Base-by-base conservation (phyloP, 2,113 vertebrate genomes). In the Oostethus manadensis region DNA sequence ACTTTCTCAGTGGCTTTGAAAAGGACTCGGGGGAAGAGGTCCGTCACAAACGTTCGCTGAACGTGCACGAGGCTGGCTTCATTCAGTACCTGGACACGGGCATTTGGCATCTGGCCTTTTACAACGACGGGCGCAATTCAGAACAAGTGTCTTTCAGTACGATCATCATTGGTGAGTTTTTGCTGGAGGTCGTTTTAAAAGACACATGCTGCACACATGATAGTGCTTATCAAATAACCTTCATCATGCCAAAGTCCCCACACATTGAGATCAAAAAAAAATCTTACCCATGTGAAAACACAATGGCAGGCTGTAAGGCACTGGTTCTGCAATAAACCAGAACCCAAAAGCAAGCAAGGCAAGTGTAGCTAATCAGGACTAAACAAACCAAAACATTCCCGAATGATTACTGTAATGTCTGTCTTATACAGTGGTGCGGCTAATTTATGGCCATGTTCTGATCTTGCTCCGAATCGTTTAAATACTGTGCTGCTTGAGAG, bases 101-200 rank as follows among this genome's bases (percentile, higher is more conserved):
- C n/a, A 94, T 96, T 84, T 99, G 97, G 97, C 97, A 99, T 62
- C 81, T 99, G 88, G 97, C 97, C 8, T 97, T 98, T 83, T 99
- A 98, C 80, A 99, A 99, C 0, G 97, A 99, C 16, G 97, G 97
- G 21, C 95, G 94, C 71, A 96, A 92, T 68, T 70, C 89, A 0
- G 96, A 99, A 43, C 94, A 94, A 57, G 94, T 99, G 73, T 95
- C 92, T 48, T 99, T 96, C 79, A 98, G 93, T 67, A 97, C 97
- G 66, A 93, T 98, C 54, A 69, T 94, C 71, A 98, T 96, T 79
- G 97, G 97, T 99, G 86, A 91, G 93, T 62, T 11, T 21, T 1
- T 3, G 33, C n/a, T 14, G 15, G 7, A 53, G 4, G 29, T 53
- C 17, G 6, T 35, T 17, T 38, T 40, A 40, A 40, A 40, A 40